These are phyloP conservation scores for Cancer borealis DNA, from an alignment of 2,888 invertebrate genomes.

Conservation along the genomic window DNA sequence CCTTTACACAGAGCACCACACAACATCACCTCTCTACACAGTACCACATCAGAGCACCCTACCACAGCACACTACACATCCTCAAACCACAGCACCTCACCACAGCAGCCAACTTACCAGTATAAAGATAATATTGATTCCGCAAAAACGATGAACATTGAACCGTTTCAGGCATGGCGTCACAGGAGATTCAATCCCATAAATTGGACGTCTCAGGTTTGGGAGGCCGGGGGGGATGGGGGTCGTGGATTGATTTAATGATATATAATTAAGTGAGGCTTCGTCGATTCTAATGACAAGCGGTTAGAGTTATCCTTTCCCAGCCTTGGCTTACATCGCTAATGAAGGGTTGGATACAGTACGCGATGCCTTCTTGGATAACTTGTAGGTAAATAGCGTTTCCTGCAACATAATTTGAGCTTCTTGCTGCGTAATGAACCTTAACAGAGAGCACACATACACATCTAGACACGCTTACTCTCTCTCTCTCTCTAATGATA, in stretches of 20 bases:
- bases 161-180: neutral
- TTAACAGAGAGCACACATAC: neutral
- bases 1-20: neutral
- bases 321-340: neutral
- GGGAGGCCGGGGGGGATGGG: neutral
- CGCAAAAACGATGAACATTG: neutral
- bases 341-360: neutral
- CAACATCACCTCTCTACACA: neutral
- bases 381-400: neutral
- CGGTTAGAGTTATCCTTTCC: neutral
- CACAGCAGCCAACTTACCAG: neutral
- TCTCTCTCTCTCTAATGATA: neutral
- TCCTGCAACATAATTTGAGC: neutral
- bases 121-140: neutral
- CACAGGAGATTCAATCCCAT: neutral
- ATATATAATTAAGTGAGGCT: neutral
- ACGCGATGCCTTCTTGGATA: neutral
- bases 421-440: neutral
- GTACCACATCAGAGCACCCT: neutral
- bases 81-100: neutral
- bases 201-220: neutral
- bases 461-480: neutral
- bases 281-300: slow-evolving; percentile 31
- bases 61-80: too few relatives aligned
- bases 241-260: slow-evolving; percentile 14